Evolutionary conservation across 2,113 vertebrate species (phyloP), one percentile per base, ranked within the genome.

Genomic region (Alexandromys fortis): DNA sequence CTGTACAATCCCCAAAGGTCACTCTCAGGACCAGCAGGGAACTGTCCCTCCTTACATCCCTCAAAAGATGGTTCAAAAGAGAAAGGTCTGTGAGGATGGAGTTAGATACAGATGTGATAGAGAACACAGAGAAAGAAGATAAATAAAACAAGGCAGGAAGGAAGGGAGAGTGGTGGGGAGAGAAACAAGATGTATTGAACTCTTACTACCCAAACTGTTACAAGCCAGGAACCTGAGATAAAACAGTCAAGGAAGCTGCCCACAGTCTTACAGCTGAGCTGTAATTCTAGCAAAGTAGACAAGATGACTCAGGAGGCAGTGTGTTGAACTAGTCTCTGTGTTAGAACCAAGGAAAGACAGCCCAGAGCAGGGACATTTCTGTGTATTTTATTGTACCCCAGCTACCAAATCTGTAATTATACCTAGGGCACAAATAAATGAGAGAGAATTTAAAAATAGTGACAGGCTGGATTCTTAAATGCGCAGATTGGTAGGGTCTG

Each of bases 401-500:
- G 35, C 73, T 72, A 24, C 78, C 73, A 86, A 61, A 87, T 86
- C 76, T 42, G 35, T 78, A 73, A 89, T 89, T 33, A 89, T 30
- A 61, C 22, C 61, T 65, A 58, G 6, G 45, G 7, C 11, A 75
- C 35, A 96, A 89, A 89, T 89, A 94, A 86, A 83, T 52, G 28
- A 58, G 19, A 89, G 26, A 73, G 19, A 13, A 79, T 86, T 89
- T 90, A 47, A 86, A 92, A 93, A 91, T 49, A 85, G 24, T 52
- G 63, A 82, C 28, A 92, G 42, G 17, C 12, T 87, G 72, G 13
- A 24, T 87, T 87, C 87, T 73, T 63, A 21, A 97, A 65, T 83
- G 42, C 89, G 38, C 30, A 78, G 70, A 94, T 63, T 75, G n/a
- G 63, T 91, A 75, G 77, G 63, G 77, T 82, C 49, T 89, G 68